phyloP scores from a whole-genome alignment of 2,888 invertebrate genomes.

The Lasioglossum villosulum region DNA sequence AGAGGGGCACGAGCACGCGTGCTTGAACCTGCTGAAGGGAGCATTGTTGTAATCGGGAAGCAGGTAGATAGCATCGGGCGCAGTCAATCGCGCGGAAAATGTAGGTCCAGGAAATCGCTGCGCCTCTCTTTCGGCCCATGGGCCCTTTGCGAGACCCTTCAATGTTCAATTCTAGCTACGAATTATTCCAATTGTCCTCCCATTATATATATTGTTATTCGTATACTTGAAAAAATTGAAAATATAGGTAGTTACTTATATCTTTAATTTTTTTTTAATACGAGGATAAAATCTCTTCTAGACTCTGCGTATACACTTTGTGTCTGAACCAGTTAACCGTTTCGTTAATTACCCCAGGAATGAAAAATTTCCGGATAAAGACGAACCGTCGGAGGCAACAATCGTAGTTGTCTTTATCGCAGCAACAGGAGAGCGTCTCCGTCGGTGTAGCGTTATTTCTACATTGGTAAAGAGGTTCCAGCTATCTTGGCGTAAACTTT shows the following conservation, averaged over 20 bases:
- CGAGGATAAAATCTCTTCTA: too few species aligned
- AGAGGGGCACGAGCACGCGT: slow-evolving; percentile 38
- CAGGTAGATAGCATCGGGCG: slow-evolving; percentile 50
- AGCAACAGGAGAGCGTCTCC: not conserved
- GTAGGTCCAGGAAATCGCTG: slow-evolving; percentile 24
- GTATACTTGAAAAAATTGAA: too few species aligned
- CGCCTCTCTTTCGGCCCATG: not conserved
- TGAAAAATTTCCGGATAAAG: too few species aligned
- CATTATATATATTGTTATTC: too few species aligned
- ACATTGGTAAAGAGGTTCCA: not conserved
- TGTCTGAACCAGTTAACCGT: not conserved
- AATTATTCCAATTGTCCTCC: too few species aligned
- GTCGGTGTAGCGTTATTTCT: not conserved
- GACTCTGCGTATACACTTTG: too few species aligned
- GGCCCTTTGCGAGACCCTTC: not conserved
- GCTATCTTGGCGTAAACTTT: slow-evolving; percentile 12
- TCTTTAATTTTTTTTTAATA: too few species aligned
- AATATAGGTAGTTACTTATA: too few species aligned
- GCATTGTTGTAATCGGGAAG: slow-evolving; percentile 49
- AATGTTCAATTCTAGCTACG: too few species aligned
- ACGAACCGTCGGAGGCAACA: not conserved
- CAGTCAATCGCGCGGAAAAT: slow-evolving; percentile 51
- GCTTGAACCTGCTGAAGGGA: slow-evolving; percentile 57
- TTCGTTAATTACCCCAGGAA: not conserved
- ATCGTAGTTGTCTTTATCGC: not conserved